phyloP scores from a whole-genome alignment of 2,888 invertebrate genomes.

The Elysia crispata region DNA sequence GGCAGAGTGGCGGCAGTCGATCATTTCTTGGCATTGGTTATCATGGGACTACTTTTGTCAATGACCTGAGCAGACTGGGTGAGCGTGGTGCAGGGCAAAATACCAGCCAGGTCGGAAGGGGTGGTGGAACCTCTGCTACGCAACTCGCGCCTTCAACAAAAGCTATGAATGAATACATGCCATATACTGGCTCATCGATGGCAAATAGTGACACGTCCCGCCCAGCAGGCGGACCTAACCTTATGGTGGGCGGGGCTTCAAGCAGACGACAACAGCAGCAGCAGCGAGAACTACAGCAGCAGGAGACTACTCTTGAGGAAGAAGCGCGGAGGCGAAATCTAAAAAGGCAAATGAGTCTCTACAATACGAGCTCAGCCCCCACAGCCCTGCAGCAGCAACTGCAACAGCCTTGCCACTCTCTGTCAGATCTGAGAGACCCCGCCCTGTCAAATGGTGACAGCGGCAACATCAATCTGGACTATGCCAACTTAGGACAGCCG shows the following conservation, averaged over 20 bases:
- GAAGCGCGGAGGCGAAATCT: constrained; percentile 39
- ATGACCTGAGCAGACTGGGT: not conserved
- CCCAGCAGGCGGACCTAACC: not conserved
- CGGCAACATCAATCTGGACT: not conserved
- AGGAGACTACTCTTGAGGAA: constrained; percentile 36
- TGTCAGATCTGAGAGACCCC: not conserved
- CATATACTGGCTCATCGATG: not conserved
- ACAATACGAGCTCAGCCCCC: not conserved
- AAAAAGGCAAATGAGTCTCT: constrained; percentile 32
- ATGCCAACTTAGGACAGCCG: not conserved
- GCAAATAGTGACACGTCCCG: not conserved
- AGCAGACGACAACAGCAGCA: not conserved
- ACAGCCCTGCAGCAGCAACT: not conserved
- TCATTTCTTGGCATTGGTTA: not conserved
- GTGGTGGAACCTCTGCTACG: not conserved
- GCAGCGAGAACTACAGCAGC: constrained; percentile 16
- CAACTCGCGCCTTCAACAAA: not conserved
- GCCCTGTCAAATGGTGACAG: not conserved
- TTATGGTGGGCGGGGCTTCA: not conserved
- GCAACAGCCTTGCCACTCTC: not conserved
- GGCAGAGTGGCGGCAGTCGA: not conserved
- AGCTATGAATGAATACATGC: constrained; percentile 12
- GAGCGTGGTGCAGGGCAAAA: not conserved
- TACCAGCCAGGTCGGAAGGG: not conserved
- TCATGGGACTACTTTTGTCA: constrained; percentile 23